A percentile compares a stretch with the other conserved stretches of the same genome.
phyloP scores from a whole-genome alignment of 2,797 vertebrate species.

The Adelosebastes latens region DNA sequence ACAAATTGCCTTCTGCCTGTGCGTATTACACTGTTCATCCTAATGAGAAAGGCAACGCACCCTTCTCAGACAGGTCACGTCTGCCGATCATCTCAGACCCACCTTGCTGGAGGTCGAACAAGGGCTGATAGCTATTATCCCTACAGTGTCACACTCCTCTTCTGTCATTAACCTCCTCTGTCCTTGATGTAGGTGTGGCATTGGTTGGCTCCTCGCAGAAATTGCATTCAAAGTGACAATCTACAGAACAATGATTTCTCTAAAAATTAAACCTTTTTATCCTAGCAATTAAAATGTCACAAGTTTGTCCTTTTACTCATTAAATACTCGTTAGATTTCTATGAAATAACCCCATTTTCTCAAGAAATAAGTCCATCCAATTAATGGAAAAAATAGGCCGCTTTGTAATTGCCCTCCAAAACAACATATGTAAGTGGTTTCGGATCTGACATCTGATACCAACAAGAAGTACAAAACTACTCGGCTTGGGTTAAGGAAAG shows the following conservation, averaged over 20 bases:
- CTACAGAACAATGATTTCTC: not conserved
- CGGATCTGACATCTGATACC: not conserved
- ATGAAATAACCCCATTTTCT: not conserved
- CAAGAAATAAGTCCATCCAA: not conserved
- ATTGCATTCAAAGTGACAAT: not conserved
- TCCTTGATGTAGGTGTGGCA: slow-evolving; percentile 4
- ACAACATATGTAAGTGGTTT: not conserved
- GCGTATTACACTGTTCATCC: not conserved
- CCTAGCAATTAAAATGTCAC: not conserved
- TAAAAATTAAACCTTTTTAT: not conserved
- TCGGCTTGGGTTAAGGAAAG: not conserved
- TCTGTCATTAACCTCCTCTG: slow-evolving; percentile 14
- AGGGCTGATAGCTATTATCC: slow-evolving; percentile 11
- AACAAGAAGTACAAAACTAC: not conserved
- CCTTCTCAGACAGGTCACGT: slow-evolving; percentile 1
- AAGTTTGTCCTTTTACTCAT: not conserved
- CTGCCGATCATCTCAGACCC: slow-evolving; percentile 14
- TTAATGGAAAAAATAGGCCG: not conserved
- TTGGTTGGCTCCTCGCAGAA: not conserved
- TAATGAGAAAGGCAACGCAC: slow-evolving; percentile 12
- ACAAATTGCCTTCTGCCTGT: not conserved
- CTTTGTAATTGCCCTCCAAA: not conserved
- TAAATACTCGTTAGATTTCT: not conserved
- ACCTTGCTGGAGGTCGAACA: slow-evolving; percentile 10
- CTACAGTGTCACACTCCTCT: not conserved